A percentile compares a stretch with the other conserved stretches of the same genome.
Conservation (phyloP, 2,888 invertebrate species). For the Ernsta delagoae region DNA sequence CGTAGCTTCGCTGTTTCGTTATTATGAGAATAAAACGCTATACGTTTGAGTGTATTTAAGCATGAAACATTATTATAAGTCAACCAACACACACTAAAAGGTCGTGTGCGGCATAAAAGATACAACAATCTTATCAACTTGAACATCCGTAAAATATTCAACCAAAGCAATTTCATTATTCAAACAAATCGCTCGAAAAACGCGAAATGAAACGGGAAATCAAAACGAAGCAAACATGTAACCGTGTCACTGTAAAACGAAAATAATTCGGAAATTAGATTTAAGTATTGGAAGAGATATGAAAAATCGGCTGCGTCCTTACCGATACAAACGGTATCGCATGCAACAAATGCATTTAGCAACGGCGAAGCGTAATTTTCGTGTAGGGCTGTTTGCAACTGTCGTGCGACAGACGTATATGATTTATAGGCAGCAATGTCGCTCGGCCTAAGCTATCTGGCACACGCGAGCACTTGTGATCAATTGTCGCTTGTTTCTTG, state of each 20-base stretch:
- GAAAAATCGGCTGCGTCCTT: slow-evolving; percentile 56
- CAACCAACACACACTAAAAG: too few relatives aligned
- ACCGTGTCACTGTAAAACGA: slow-evolving; percentile 28
- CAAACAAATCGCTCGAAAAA: slow-evolving; percentile 19
- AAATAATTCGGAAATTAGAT: slow-evolving; percentile 45
- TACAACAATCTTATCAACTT: too few relatives aligned
- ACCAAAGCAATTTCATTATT: slow-evolving; percentile 16
- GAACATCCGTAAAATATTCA: not conserved
- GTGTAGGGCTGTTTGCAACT: slow-evolving; percentile 69
- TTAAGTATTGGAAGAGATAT: slow-evolving; percentile 41
- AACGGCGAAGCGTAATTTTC: slow-evolving; percentile 72
- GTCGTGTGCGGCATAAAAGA: too few relatives aligned
- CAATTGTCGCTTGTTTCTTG: slow-evolving; percentile 55
- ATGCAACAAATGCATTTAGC: slow-evolving; percentile 77
- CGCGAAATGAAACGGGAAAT: slow-evolving; percentile 18
- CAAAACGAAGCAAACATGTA: slow-evolving; percentile 7
- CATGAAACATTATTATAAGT: too few relatives aligned
- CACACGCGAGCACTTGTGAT: slow-evolving; percentile 74
- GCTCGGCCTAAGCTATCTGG: slow-evolving; percentile 50
- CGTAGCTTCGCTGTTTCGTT: too few relatives aligned
- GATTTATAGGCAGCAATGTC: slow-evolving; percentile 64
- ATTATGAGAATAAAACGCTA: too few relatives aligned
- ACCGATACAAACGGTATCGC: slow-evolving; percentile 56
- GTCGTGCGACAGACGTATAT: slow-evolving; percentile 68
- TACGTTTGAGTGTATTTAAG: too few relatives aligned